Base-by-base conservation (phyloP, 2,113 vertebrate species). In the Noturus placidus region DNA sequence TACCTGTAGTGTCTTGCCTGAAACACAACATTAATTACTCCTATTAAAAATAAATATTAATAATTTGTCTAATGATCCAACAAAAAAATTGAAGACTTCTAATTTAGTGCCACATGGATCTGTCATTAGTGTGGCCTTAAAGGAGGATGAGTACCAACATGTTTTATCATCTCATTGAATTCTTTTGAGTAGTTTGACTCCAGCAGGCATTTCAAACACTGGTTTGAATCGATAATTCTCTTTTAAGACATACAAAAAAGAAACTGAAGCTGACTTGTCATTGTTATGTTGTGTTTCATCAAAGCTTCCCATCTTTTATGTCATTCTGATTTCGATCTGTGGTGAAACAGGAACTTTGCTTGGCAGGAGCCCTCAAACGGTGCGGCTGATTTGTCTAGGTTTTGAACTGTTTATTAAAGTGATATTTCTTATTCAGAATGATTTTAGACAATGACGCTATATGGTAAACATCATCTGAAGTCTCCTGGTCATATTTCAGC, bases 261-360 rank as follows among this genome's bases (percentile, higher is more conserved):
- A 86, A 15, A 79, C 27, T 52, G 54, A 57, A 25, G 61, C 59
- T 80, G 88, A 79, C 38, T 84, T 50, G 25, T 74, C 42, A 22
- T 63, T 86, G 46, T 86, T 78, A 59, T 56, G 63, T 30, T 63
- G 50, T 14, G 30, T 72, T 86, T 87, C 61, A 77, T 89, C 69
- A 86, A 83, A 89, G 72, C 38, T 79, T 79, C n/a, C 17, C 56
- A 56, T 89, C 85, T 83, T 89, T 89, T 84, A 79, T 83, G 84
- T 69, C 59, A 54, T 67, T 69, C 50, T 50, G 80, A 59, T 61
- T 89, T 79, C 59, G 56, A 52, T 78, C 72, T 65, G n/a, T 86
- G 9, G 52, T 78, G 69, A 54, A 81, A 81, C n/a, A 46, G 38
- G 69, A 57, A 52, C 52, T 78, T 17, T 54, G 81, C 74, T 30